These are phyloP conservation scores for Argya squamiceps DNA, from an alignment of 2,797 vertebrate species.

Conservation along the genomic window DNA sequence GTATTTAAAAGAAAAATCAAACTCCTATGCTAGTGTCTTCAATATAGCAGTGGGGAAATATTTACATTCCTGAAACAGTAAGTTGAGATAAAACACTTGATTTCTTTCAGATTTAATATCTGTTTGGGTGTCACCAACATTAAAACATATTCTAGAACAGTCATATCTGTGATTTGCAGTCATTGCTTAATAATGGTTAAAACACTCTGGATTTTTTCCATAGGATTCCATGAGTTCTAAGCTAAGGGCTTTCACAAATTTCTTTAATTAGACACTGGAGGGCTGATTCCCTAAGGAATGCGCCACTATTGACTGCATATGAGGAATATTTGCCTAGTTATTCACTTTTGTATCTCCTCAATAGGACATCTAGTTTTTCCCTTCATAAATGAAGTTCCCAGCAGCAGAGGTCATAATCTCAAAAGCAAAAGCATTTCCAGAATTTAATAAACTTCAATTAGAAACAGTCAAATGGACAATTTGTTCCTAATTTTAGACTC, in stretches of 20 bases:
- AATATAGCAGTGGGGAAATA: neutral
- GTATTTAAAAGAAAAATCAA: neutral
- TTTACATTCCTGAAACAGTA: neutral
- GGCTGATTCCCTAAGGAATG: neutral
- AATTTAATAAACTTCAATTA: neutral
- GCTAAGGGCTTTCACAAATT: neutral
- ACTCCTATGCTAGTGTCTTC: neutral
- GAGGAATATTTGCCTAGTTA: neutral
- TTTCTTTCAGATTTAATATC: neutral
- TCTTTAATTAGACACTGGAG: conserved; percentile 21
- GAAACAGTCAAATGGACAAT: neutral
- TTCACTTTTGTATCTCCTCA: neutral
- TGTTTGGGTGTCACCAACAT: neutral
- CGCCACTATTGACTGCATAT: neutral
- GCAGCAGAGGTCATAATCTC: neutral
- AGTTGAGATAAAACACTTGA: neutral
- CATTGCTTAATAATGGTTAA: neutral
- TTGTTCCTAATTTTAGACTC: neutral
- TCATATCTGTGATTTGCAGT: neutral
- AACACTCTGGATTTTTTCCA: neutral
- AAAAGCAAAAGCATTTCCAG: conserved; percentile 8
- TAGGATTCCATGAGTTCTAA: neutral
- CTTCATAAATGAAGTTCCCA: neutral
- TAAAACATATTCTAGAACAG: neutral
- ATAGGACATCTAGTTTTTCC: neutral